Conservation (phyloP, 2,113 vertebrate species). For the Chaetodon trifascialis region DNA sequence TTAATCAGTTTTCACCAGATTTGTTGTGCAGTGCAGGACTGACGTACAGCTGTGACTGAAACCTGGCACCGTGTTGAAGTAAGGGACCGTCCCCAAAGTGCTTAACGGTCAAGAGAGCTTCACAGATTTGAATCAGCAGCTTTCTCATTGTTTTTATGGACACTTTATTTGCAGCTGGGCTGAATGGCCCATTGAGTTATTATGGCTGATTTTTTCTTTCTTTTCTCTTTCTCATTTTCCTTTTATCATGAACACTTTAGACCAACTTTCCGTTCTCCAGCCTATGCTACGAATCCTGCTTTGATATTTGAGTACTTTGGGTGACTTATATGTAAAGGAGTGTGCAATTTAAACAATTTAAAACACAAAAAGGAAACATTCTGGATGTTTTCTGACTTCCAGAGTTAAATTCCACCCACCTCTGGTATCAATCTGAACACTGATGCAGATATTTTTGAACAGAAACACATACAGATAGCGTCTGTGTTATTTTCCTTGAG, state of each 20-base stretch:
- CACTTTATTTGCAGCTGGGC: neutral
- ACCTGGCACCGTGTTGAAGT: neutral
- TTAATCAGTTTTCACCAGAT: neutral
- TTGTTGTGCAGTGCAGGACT: neutral
- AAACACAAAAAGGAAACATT: neutral
- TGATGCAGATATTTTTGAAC: neutral
- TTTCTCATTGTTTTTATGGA: neutral
- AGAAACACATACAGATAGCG: neutral
- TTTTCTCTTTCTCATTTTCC: too few relatives aligned
- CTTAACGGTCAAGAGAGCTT: neutral
- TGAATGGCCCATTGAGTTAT: too few relatives aligned
- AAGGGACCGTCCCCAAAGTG: neutral
- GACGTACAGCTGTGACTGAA: neutral
- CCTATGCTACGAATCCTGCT: neutral
- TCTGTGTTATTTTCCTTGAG: constrained; percentile 1
- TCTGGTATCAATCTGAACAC: neutral
- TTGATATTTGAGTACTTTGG: too few relatives aligned
- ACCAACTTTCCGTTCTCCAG: neutral
- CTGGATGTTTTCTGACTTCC: neutral
- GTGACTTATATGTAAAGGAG: neutral
- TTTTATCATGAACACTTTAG: neutral
- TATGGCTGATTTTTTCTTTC: neutral
- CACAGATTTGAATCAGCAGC: neutral
- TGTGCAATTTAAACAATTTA: neutral
- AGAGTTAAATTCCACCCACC: neutral